Evolutionary conservation across 2,113 vertebrate genomes (phyloP).

Genomic region (Corythaixoides concolor): DNA sequence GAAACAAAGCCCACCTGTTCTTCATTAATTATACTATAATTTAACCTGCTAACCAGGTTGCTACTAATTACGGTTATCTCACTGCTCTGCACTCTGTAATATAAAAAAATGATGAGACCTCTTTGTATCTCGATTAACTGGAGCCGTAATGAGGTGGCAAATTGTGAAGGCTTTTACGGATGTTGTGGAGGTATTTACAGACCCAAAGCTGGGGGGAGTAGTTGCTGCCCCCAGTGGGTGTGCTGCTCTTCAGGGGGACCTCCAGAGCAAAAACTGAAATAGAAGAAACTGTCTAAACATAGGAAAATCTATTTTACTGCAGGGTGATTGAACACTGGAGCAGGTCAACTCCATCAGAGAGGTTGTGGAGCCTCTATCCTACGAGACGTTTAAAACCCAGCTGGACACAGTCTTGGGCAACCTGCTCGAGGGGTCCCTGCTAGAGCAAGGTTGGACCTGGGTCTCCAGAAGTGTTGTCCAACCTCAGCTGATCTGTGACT

Average conservation of each 20-base stretch:
- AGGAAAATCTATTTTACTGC: not conserved
- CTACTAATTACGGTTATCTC: constrained; percentile 14
- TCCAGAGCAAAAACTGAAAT: not conserved
- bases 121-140: not conserved
- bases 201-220: not conserved
- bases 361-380: not conserved
- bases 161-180: not conserved
- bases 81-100: not conserved
- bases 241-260: not conserved
- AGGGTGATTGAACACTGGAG: not conserved
- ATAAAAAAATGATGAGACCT: not conserved
- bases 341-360: not conserved
- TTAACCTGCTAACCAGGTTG: not conserved
- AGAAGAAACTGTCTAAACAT: not conserved
- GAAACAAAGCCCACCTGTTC: constrained; percentile 12
- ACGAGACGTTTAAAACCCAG: not conserved
- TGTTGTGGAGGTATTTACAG: not conserved
- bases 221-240: not conserved
- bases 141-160: not conserved
- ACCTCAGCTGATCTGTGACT: not conserved
- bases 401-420: not conserved
- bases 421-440: not conserved
- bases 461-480: not conserved
- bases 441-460: not conserved
- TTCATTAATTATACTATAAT: not conserved